Evolutionary conservation across 2,113 vertebrate genomes (phyloP).

Genomic region (Arothron firmamentum): DNA sequence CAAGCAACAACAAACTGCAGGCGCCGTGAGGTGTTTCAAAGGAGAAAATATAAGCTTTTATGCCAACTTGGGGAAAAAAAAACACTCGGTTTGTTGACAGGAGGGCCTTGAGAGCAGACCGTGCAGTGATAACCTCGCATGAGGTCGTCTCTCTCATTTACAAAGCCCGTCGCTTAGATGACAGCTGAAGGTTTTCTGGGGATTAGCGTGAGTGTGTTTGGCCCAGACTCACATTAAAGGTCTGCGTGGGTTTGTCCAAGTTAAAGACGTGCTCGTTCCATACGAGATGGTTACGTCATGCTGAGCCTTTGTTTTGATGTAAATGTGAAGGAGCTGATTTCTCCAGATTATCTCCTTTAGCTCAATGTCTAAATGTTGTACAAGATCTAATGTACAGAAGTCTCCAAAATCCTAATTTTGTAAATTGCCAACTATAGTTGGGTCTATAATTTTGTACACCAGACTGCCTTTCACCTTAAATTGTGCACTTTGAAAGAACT

Average conservation of each 20-base stretch:
- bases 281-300: background rate
- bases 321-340: background rate
- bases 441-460: too few species aligned
- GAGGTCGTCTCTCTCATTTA: slow-evolving; percentile 15
- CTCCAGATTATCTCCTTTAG: too few species aligned
- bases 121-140: slow-evolving; percentile 32
- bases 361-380: too few species aligned
- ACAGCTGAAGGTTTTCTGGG: slow-evolving; percentile 52
- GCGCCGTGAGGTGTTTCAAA: background rate
- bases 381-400: too few species aligned
- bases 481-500: too few species aligned
- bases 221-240: background rate
- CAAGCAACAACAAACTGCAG: background rate
- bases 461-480: too few species aligned
- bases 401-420: too few species aligned
- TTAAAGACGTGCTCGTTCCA: slow-evolving; percentile 8
- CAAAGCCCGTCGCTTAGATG: slow-evolving; percentile 6
- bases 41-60: background rate
- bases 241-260: background rate
- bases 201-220: slow-evolving; percentile 21
- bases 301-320: background rate
- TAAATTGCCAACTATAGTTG: too few species aligned
- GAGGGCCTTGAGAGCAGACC: slow-evolving; percentile 15
- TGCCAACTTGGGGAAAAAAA: background rate
- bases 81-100: background rate